phyloP scores from a whole-genome alignment of 2,113 vertebrate species.

The Rhegmatorhina hoffmannsi region DNA sequence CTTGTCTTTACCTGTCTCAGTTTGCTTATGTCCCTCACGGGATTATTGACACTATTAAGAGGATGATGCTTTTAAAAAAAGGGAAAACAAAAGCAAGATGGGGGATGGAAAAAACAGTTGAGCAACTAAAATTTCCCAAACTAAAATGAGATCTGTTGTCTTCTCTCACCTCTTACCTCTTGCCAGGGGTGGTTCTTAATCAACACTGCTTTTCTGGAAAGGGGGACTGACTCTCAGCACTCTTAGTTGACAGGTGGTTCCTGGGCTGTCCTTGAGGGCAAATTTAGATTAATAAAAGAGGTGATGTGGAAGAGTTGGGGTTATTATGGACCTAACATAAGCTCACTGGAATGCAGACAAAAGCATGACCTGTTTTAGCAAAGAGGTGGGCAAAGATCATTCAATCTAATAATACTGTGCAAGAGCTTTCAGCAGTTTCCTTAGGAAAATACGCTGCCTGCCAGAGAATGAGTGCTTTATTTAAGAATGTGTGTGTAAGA shows the following conservation, averaged over 20 bases:
- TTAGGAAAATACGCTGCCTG: background rate
- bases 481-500: constrained; percentile 9
- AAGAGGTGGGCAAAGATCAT: background rate
- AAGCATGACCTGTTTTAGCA: constrained; percentile 29
- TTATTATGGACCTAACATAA: constrained; percentile 44
- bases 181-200: background rate
- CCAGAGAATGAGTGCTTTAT: constrained; percentile 24
- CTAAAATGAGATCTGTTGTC: background rate
- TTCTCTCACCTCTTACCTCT: background rate
- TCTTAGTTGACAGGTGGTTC: background rate
- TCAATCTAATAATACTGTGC: constrained; percentile 4
- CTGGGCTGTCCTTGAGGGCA: constrained; percentile 21
- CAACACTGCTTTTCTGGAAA: background rate
- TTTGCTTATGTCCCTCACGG: background rate
- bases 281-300: constrained; percentile 39
- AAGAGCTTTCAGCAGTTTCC: constrained; percentile 34
- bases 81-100: background rate
- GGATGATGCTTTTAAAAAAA: background rate
- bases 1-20: background rate
- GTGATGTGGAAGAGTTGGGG: constrained; percentile 35
- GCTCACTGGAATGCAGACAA: constrained; percentile 57
- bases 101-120: background rate
- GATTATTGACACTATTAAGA: background rate
- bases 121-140: background rate
- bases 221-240: background rate